Evolutionary conservation across 1,140 invertebrate species (phyloP), one percentile per base, ranked within the genome.

Genomic region (Geopemphigus sp.): DNA sequence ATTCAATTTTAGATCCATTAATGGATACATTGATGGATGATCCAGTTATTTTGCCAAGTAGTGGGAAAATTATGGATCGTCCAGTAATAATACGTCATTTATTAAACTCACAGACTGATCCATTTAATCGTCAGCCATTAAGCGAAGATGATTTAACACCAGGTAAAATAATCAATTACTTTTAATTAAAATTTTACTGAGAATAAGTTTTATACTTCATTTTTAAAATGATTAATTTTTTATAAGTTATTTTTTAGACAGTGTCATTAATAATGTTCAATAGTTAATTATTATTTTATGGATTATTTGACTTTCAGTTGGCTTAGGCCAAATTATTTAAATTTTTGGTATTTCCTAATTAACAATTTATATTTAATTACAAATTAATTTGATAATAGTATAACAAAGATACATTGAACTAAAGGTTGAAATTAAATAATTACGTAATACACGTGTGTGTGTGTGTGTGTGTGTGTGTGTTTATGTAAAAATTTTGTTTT

Each of bases 11-110:
- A 90, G 97, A 98, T 89, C 96, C 97, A 0, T 86, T 99, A 1
- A 98, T 99, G 96, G 95, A 97, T 84, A 98, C 96, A 0, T 86
- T 99, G 24, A 98, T 99, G 97, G 92, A 92, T 1, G 96, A 99
- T 86, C 97, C 97, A 4, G 96, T 99, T 0, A 88, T 92, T 80
- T 87, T 99, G 81, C 97, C 97, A 14, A 76, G 81, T 53, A 95
- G 95, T 80, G 97, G 97, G 80, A 94, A 94, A 83, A 89, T 98
- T 4, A 98, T 98, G 95, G 97, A 99, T 86, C 89, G 96, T 66
- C 90, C 95, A 39, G 93, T 97, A 81, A 99, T 99, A 73, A 90
- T 95, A 82, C 89, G 94, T 80, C 97, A 98, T 88, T 89, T 99
- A 83, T 89, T 99, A 66, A 98, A 98, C 85, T 97, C 95, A 83